Evolutionary conservation across 2,888 invertebrate species (phyloP).

Genomic region (Keiferia lycopersicella): DNA sequence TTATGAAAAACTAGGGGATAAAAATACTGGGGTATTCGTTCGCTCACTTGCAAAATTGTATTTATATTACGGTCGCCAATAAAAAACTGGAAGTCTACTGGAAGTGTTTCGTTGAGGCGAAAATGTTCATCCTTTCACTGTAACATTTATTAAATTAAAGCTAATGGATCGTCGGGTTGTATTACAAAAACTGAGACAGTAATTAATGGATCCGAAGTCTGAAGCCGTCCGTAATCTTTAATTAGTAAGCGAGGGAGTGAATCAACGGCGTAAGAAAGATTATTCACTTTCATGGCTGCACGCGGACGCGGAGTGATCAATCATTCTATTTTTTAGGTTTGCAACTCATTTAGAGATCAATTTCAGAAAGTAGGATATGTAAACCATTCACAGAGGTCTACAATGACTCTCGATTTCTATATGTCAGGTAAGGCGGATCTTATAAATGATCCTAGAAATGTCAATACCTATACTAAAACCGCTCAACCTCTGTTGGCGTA

Average conservation of each 20-base stretch:
- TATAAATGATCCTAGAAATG: too few species aligned
- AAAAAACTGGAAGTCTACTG: too few species aligned
- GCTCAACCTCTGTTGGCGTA: too few species aligned
- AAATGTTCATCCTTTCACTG: too few species aligned
- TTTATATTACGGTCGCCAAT: neutral
- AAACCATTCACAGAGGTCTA: too few species aligned
- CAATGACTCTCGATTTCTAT: too few species aligned
- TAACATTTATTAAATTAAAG: too few species aligned
- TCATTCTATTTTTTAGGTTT: neutral
- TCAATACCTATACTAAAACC: too few species aligned
- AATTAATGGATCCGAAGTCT: conserved; percentile 8
- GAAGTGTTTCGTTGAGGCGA: too few species aligned
- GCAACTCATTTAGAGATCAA: too few species aligned
- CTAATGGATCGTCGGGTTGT: neutral
- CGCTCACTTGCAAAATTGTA: neutral
- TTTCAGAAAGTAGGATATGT: too few species aligned
- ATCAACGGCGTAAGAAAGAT: conserved; percentile 22
- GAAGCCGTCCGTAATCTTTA: conserved; percentile 18
- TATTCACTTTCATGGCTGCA: neutral
- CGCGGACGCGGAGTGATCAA: neutral
- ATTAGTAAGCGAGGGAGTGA: conserved; percentile 24
- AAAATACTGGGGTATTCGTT: neutral
- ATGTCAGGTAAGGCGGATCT: too few species aligned
- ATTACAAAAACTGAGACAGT: conserved; percentile 1
- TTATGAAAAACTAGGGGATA: conserved; percentile 6